Evolutionary conservation across 2,888 invertebrate genomes (phyloP).

Genomic region (Ephialtes manifestator): DNA sequence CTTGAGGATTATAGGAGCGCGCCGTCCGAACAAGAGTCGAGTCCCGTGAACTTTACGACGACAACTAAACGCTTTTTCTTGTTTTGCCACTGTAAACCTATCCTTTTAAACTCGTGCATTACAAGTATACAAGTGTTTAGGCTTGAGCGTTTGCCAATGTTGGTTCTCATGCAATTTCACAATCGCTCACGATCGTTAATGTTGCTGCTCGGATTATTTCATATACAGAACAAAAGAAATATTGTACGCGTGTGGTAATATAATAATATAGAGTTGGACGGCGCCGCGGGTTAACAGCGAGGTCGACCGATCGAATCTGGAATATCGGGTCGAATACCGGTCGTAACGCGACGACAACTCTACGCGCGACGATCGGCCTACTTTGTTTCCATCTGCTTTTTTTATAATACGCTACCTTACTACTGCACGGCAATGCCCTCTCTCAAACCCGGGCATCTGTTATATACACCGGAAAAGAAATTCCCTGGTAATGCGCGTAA

Average conservation of each 20-base stretch:
- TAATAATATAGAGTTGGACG: not conserved
- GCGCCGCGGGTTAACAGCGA: constrained; percentile 43
- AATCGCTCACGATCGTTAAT: no score
- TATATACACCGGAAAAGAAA: constrained; percentile 2
- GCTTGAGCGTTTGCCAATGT: not conserved
- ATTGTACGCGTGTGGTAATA: constrained; percentile 29
- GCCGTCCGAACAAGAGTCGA: constrained; percentile 32
- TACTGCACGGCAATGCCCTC: not conserved
- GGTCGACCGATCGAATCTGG: constrained; percentile 53
- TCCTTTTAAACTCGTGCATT: not conserved
- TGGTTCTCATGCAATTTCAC: not conserved
- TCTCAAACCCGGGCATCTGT: constrained; percentile 8
- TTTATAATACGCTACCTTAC: constrained; percentile 2
- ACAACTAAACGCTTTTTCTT: constrained; percentile 35
- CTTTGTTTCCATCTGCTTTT: constrained; percentile 51
- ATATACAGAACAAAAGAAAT: constrained; percentile 31
- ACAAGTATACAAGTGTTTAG: not conserved
- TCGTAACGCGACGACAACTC: constrained; percentile 52
- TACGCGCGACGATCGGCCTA: constrained; percentile 55
- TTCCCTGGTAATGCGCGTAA: not conserved
- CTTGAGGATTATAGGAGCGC: not conserved
- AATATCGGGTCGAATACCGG: constrained; percentile 60
- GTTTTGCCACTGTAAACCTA: constrained; percentile 13
- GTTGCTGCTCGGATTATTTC: no score
- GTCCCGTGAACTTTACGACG: constrained; percentile 25